phyloP scores from a whole-genome alignment of 2,888 invertebrate species.

The Anagyrus pseudococci region DNA sequence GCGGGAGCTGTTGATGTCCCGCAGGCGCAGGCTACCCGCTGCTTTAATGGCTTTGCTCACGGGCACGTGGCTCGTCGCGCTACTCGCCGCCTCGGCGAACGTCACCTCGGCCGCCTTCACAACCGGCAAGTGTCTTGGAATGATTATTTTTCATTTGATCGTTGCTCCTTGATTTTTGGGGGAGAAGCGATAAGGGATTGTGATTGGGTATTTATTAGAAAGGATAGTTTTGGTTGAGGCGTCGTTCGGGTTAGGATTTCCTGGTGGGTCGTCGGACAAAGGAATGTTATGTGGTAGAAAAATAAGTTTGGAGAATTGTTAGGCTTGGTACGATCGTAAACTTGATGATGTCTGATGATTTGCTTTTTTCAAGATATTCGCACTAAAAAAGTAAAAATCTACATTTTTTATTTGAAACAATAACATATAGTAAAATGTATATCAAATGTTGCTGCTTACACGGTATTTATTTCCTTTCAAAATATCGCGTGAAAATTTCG shows the following conservation, averaged over 20 bases:
- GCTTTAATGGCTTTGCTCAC: constrained; percentile 47
- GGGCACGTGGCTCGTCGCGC: constrained; percentile 46
- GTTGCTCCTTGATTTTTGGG: background rate
- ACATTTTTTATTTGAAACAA: too few species aligned
- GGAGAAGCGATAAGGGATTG: background rate
- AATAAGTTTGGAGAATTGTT: too few species aligned
- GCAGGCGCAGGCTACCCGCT: constrained; percentile 14
- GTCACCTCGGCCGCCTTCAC: constrained; percentile 52
- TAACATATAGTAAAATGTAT: too few species aligned
- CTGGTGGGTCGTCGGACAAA: too few species aligned
- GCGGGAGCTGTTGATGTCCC: background rate
- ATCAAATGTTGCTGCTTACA: too few species aligned
- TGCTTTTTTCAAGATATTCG: too few species aligned
- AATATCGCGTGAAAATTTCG: too few species aligned
- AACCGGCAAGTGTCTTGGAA: constrained; percentile 50
- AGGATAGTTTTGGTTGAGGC: background rate
- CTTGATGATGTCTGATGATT: too few species aligned
- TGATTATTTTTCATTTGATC: background rate
- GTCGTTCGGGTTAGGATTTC: background rate
- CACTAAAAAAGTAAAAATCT: too few species aligned
- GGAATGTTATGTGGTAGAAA: too few species aligned
- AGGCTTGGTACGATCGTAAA: too few species aligned
- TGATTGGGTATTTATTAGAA: background rate
- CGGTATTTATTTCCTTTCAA: too few species aligned
- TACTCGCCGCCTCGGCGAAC: constrained; percentile 43